phyloP scores from a whole-genome alignment of 1,140 invertebrate genomes.

The Chrysopa pallens region DNA sequence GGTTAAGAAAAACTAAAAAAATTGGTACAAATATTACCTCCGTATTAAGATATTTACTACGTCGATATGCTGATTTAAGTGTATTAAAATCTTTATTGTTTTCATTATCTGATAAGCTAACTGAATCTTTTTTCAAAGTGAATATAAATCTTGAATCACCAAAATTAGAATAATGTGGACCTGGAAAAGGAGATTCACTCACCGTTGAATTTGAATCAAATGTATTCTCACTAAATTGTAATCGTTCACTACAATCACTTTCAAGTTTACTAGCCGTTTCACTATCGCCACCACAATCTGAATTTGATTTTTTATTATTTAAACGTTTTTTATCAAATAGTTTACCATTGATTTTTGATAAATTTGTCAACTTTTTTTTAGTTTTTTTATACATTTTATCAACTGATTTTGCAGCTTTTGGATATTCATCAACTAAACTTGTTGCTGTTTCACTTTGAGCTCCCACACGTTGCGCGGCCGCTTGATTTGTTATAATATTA shows the following conservation, averaged over 20 bases:
- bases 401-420: conserved; percentile 2
- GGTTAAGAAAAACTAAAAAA: no score
- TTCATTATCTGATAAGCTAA: background rate
- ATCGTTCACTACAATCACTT: conserved; percentile 4
- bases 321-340: conserved; percentile 13
- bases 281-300: conserved; percentile 8
- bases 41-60: conserved; percentile 9
- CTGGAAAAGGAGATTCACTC: conserved; percentile 5
- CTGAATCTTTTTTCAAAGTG: conserved; percentile 2
- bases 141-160: conserved; percentile 1
- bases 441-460: conserved; percentile 3
- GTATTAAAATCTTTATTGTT: conserved; percentile 14
- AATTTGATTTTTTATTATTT: conserved; percentile 4
- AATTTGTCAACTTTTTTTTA: conserved; percentile 17
- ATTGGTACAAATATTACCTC: conserved; percentile 11
- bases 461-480: conserved; percentile 16
- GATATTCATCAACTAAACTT: background rate
- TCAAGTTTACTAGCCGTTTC: conserved; percentile 5
- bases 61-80: conserved; percentile 12
- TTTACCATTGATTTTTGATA: conserved; percentile 18
- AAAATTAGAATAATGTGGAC: conserved; percentile 5
- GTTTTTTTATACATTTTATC: conserved; percentile 20
- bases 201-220: background rate
- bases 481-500: conserved; percentile 16
- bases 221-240: background rate